Evolutionary conservation across 2,113 vertebrate genomes (phyloP), one percentile per base, ranked within the genome.

Genomic region (Paraplagusia blochii): DNA sequence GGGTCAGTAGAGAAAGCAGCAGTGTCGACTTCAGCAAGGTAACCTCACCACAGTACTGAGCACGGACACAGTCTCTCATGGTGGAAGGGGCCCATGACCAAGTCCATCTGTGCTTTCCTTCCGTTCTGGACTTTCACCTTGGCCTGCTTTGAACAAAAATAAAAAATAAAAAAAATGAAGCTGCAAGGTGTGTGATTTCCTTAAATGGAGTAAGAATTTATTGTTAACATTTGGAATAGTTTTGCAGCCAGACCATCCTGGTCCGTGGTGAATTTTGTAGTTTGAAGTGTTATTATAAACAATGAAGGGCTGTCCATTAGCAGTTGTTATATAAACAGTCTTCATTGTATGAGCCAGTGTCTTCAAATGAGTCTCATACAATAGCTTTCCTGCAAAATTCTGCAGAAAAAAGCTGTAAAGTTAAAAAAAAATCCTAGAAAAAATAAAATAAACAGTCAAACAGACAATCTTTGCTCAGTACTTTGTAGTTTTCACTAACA

Each of bases 21-120:
- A 94, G 92, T 0, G 93, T 96, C 87, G 94, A 97, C 88, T 95
- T 97, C 81, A 96, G 94, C 89, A 97, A 95, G 93, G 95, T 97
- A 86, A 85, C 66, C 72, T 93, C 58, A 66, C 45, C 68, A 58
- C 19, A 76, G 66, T 66, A 74, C 82, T 81, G 76, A 78, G 77
- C 72, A 68, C 40, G 77, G 80, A 71, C 61, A 63, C 48, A 15
- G 62, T 75, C 67, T 50, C 3, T 68, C 35, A 47, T 54, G 61
- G 40, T 66, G 70, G 61, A 64, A 2, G 14, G 48, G 44, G 35
- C 47, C 63, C 65, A 46, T 69, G 66, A 66, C 36, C 33, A 33
- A 66, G 2, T 61, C 50, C 66, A 67, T 77, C 57, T 12, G n/a
- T 68, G 33, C 29, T 61, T 60, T 44, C 38, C 47, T 42, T 72